Conservation (phyloP, 2,888 invertebrate genomes). For the Lasiommata megera region DNA sequence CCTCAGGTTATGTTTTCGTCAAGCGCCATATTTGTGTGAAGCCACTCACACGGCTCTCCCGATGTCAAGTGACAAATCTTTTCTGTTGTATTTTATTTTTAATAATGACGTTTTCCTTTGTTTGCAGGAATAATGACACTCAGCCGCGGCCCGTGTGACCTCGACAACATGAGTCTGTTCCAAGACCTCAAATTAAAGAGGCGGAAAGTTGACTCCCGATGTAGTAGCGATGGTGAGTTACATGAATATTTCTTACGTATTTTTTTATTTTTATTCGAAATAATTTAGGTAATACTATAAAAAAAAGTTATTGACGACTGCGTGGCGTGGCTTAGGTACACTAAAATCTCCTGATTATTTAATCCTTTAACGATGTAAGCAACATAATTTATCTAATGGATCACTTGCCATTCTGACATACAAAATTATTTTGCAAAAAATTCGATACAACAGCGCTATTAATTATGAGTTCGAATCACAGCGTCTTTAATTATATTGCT, state of each 20-base stretch:
- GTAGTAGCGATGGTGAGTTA: conserved; percentile 95
- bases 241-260: not conserved
- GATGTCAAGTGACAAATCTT: no score
- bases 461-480: no score
- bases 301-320: not conserved
- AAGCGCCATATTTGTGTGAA: no score
- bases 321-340: not conserved
- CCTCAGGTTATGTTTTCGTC: no score
- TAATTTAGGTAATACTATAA: not conserved
- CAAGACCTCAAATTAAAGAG: conserved; percentile 99
- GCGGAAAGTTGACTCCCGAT: conserved; percentile 98
- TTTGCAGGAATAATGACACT: conserved; percentile 96
- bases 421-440: no score
- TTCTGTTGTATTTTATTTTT: not conserved
- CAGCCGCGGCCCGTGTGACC: conserved; percentile 98
- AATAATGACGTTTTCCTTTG: conserved; percentile 45
- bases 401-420: no score
- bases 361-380: no score
- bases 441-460: no score
- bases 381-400: no score
- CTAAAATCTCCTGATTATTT: not conserved
- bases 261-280: not conserved
- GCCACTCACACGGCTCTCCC: no score
- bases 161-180: conserved; percentile 99
- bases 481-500: no score